These are phyloP conservation scores for Drosophila littoralis DNA, from an alignment of 1,140 invertebrate species.

Conservation along the genomic window DNA sequence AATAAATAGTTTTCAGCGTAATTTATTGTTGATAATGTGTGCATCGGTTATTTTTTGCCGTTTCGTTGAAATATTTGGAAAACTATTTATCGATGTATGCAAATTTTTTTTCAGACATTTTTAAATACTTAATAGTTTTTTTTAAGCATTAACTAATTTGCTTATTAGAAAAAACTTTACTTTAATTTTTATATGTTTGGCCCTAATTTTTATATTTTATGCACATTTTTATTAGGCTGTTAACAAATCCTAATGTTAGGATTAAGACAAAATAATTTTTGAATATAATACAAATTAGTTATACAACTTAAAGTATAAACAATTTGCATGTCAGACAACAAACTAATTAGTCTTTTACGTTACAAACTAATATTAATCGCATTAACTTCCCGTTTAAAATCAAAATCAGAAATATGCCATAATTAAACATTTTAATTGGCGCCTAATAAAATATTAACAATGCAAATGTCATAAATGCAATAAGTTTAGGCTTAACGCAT, in stretches of 20 bases:
- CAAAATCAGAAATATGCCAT: slow-evolving; percentile 24
- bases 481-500: slow-evolving; percentile 38
- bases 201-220: too few species aligned
- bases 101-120: slow-evolving; percentile 6
- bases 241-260: too few species aligned
- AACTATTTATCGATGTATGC: not conserved
- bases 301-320: not conserved
- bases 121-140: not conserved
- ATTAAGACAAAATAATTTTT: too few species aligned
- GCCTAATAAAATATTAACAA: slow-evolving; percentile 27
- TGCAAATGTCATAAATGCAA: slow-evolving; percentile 52
- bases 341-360: too few species aligned
- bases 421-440: slow-evolving; percentile 19
- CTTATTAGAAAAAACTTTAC: too few species aligned
- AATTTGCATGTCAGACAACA: not conserved
- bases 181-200: too few species aligned
- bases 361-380: not conserved
- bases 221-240: too few species aligned
- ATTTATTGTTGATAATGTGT: slow-evolving; percentile 41
- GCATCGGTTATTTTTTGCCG: slow-evolving; percentile 21
- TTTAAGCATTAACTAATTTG: not conserved
- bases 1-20: slow-evolving; percentile 61
- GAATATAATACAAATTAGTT: not conserved
- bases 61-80: slow-evolving; percentile 4
- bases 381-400: slow-evolving; percentile 20